Evolutionary conservation across 2,888 invertebrate species (phyloP).

Genomic region (Troides helena): DNA sequence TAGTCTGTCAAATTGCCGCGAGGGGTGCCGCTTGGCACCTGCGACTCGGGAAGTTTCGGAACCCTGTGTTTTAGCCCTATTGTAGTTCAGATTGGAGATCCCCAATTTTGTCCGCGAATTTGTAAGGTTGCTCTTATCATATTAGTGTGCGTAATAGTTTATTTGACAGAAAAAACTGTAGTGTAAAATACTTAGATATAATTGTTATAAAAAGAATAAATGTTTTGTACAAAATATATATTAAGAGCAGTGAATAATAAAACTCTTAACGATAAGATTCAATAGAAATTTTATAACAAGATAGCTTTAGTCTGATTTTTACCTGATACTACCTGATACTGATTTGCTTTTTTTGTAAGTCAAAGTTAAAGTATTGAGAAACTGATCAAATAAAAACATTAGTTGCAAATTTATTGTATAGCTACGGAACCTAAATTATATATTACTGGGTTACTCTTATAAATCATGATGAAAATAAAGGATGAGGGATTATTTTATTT

Average conservation of each 20-base stretch:
- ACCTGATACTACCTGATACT: not conserved
- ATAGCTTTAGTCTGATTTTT: not conserved
- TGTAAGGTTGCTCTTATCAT: not conserved
- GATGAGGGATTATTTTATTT: slow-evolving; percentile 28
- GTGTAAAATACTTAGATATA: too few species aligned
- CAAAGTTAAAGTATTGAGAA: not conserved
- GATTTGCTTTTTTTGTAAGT: not conserved
- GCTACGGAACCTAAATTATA: slow-evolving; percentile 20
- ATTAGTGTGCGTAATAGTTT: not conserved
- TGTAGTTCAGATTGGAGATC: slow-evolving; percentile 40
- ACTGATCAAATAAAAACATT: not conserved
- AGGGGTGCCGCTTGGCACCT: slow-evolving; percentile 63
- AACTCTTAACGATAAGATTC: not conserved
- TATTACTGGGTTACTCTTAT: slow-evolving; percentile 11
- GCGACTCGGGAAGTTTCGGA: slow-evolving; percentile 43
- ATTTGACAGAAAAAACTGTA: not conserved
- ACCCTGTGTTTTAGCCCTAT: slow-evolving; percentile 38
- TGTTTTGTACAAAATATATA: not conserved
- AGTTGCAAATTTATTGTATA: not conserved
- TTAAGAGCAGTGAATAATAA: not conserved
- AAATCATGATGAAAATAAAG: slow-evolving; percentile 24
- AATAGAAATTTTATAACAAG: not conserved
- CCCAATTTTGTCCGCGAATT: slow-evolving; percentile 1
- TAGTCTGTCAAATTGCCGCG: slow-evolving; percentile 76
- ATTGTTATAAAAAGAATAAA: too few species aligned